These are phyloP conservation scores for Augiades crinisus DNA, from an alignment of 2,888 invertebrate species.

Conservation along the genomic window DNA sequence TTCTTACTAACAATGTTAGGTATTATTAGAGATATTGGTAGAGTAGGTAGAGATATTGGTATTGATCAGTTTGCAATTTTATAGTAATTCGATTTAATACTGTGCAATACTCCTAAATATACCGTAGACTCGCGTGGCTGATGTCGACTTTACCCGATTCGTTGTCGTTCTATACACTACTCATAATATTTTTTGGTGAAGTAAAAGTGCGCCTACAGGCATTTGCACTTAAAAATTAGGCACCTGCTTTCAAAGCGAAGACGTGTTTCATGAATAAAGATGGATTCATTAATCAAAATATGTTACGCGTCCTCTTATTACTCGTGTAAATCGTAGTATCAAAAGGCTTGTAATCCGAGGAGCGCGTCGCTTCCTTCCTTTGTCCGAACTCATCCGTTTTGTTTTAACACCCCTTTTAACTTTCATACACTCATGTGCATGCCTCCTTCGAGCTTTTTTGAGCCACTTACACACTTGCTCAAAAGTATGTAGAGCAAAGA, in stretches of 20 bases:
- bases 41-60: too few relatives aligned
- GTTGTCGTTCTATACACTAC: too few relatives aligned
- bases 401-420: slow-evolving; percentile 80
- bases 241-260: slow-evolving; percentile 32
- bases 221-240: too few relatives aligned
- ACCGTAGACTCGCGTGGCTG: too few relatives aligned
- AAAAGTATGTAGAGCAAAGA: neutral
- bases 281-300: slow-evolving; percentile 74
- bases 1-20: too few relatives aligned
- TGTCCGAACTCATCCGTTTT: slow-evolving; percentile 79
- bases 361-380: slow-evolving; percentile 74
- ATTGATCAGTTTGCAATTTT: too few relatives aligned
- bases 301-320: slow-evolving; percentile 63
- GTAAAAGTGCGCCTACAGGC: too few relatives aligned
- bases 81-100: too few relatives aligned
- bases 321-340: slow-evolving; percentile 57
- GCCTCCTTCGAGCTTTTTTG: slow-evolving; percentile 54
- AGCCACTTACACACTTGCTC: slow-evolving; percentile 42
- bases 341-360: slow-evolving; percentile 66
- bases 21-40: too few relatives aligned
- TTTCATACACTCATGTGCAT: slow-evolving; percentile 67
- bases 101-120: too few relatives aligned
- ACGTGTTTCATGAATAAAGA: slow-evolving; percentile 35
- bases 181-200: too few relatives aligned
- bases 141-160: too few relatives aligned